phyloP scores from a whole-genome alignment of 2,113 vertebrate species.

The Tretioscincus oriximinensis region DNA sequence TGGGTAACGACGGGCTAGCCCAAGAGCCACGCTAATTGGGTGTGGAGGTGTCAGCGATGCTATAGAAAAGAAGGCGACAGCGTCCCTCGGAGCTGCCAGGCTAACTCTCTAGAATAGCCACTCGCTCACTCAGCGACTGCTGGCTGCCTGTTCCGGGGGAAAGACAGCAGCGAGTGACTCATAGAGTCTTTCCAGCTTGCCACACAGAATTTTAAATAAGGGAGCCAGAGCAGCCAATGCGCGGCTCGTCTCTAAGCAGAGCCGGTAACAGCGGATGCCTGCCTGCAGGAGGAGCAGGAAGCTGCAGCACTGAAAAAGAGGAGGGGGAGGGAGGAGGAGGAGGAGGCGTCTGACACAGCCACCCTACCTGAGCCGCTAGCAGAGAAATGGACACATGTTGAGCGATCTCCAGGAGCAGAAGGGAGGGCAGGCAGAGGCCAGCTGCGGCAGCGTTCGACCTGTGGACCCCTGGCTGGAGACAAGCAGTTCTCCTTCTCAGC shows the following conservation, averaged over 20 bases:
- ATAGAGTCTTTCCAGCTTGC: slow-evolving; percentile 13
- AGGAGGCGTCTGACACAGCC: slow-evolving; percentile 5
- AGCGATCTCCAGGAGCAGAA: not conserved
- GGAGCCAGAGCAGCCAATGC: slow-evolving; percentile 26
- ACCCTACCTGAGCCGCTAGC: slow-evolving; percentile 14
- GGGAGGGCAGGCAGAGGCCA: not conserved
- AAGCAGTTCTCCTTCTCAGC: slow-evolving; percentile 24
- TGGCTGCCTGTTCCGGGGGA: slow-evolving; percentile 10
- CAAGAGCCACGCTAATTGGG: not conserved
- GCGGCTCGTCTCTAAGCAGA: slow-evolving; percentile 19
- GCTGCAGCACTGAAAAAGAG: slow-evolving; percentile 22
- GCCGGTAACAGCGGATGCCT: slow-evolving; percentile 17
- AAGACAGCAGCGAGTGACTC: slow-evolving; percentile 15
- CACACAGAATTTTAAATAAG: slow-evolving; percentile 24
- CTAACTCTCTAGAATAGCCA: slow-evolving; percentile 18
- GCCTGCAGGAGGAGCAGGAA: slow-evolving; percentile 18
- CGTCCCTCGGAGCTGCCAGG: not conserved
- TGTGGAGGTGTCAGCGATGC: not conserved
- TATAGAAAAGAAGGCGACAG: not conserved
- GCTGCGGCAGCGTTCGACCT: not conserved
- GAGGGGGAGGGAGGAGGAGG: not conserved
- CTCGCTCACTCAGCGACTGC: not conserved
- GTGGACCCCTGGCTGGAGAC: slow-evolving; percentile 30
- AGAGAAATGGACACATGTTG: slow-evolving; percentile 31
- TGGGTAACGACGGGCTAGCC: not conserved